A percentile compares a stretch with the other conserved stretches of the same genome.
phyloP scores from a whole-genome alignment of 2,888 invertebrate genomes.

The Resseliella maxima region DNA sequence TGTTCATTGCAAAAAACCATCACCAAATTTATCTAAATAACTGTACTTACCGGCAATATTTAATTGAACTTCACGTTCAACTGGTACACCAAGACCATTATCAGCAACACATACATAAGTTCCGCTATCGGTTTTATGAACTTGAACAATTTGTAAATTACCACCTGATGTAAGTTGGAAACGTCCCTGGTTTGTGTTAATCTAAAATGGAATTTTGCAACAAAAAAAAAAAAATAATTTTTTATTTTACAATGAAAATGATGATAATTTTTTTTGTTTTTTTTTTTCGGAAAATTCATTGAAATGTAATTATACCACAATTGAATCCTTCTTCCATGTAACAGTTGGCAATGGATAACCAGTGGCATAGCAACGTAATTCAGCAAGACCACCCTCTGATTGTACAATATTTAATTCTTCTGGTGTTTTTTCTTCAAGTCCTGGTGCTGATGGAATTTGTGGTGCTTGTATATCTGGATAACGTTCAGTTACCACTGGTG shows the following conservation, averaged over 20 bases:
- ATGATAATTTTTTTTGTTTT: too few species aligned
- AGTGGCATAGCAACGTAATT: conserved; percentile 78
- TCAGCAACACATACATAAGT: conserved; percentile 87
- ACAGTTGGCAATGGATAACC: conserved; percentile 83
- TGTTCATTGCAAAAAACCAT: too few species aligned
- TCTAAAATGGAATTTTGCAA: conserved; percentile 70
- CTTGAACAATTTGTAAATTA: conserved; percentile 83
- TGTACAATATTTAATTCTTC: conserved; percentile 74
- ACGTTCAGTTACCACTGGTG: conserved; percentile 66
- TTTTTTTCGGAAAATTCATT: neutral
- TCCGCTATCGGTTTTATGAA: conserved; percentile 84
- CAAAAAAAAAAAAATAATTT: neutral
- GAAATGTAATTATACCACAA: conserved; percentile 73
- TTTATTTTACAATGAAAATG: neutral
- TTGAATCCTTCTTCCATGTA: conserved; percentile 79
- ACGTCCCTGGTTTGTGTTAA: conserved; percentile 78
- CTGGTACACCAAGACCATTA: conserved; percentile 79
- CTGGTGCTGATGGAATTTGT: conserved; percentile 67
- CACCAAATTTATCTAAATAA: neutral
- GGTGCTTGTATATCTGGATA: conserved; percentile 58
- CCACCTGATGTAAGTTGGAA: conserved; percentile 79
- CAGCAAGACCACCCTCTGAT: conserved; percentile 79
- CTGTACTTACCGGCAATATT: conserved; percentile 77
- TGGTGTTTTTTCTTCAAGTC: conserved; percentile 69
- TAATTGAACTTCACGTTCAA: conserved; percentile 76